Percentiles rank a stretch among this genome's conserved stretches.
Evolutionary conservation across 1,140 invertebrate species (phyloP).

Genomic region (Dreissena rostriformis): DNA sequence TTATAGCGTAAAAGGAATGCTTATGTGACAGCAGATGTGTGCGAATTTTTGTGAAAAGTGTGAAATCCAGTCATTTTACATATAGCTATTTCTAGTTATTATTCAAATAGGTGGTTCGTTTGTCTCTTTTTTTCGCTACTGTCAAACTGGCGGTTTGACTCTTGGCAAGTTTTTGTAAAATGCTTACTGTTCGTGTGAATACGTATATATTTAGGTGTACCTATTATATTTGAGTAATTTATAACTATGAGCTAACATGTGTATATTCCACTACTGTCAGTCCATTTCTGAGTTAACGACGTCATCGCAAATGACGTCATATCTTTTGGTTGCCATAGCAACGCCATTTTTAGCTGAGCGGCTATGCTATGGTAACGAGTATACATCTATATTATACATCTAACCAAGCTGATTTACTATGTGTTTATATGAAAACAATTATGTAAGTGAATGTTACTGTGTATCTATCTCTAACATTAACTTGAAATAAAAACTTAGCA

Average conservation of each 20-base stretch:
- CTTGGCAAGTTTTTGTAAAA: constrained; percentile 19
- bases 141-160: constrained; percentile 42
- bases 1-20: too few relatives aligned
- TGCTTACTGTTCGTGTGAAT: constrained; percentile 27
- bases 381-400: constrained; percentile 30
- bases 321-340: constrained; percentile 41
- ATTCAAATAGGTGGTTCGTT: not conserved
- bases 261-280: constrained; percentile 28
- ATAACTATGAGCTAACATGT: constrained; percentile 50
- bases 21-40: too few relatives aligned
- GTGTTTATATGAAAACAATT: constrained; percentile 59
- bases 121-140: constrained; percentile 38
- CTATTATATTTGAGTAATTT: constrained; percentile 47
- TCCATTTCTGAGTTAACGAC: constrained; percentile 50
- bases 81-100: not conserved
- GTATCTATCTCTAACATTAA: constrained; percentile 61
- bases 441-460: constrained; percentile 56
- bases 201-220: constrained; percentile 38
- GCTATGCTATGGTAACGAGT: constrained; percentile 43
- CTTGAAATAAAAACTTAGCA: constrained; percentile 62
- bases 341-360: constrained; percentile 16
- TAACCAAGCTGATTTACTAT: constrained; percentile 51
- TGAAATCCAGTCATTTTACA: not conserved
- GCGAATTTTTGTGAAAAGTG: not conserved
- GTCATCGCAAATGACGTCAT: constrained; percentile 58